Evolutionary conservation across 2,888 invertebrate genomes (phyloP).

Genomic region (Nomada flava): DNA sequence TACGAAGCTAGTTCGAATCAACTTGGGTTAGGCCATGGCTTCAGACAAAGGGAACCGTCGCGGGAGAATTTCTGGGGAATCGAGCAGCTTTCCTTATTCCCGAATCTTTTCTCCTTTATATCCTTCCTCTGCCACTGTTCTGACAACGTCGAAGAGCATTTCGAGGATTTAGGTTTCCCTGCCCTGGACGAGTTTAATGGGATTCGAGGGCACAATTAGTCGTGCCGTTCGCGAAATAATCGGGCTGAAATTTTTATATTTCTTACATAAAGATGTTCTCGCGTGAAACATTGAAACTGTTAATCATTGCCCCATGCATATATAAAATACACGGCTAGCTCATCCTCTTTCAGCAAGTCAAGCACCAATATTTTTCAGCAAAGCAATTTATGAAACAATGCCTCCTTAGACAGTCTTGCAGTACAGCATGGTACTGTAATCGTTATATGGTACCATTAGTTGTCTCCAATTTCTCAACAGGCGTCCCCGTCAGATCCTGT

Average conservation of each 20-base stretch:
- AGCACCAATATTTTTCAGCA: too few relatives aligned
- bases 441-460: too few relatives aligned
- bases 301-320: too few relatives aligned
- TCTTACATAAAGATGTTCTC: too few relatives aligned
- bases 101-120: slow-evolving; percentile 25
- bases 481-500: not conserved
- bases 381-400: too few relatives aligned
- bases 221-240: not conserved
- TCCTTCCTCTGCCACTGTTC: not conserved
- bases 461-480: not conserved
- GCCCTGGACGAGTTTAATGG: slow-evolving; percentile 14
- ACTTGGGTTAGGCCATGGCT: slow-evolving; percentile 53
- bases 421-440: too few relatives aligned
- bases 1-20: slow-evolving; percentile 50
- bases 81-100: slow-evolving; percentile 20
- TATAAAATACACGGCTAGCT: too few relatives aligned
- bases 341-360: too few relatives aligned
- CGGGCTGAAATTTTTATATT: not conserved
- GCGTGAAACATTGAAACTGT: too few relatives aligned
- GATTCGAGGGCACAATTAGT: slow-evolving; percentile 9
- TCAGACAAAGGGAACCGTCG: slow-evolving; percentile 59
- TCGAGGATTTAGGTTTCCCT: slow-evolving; percentile 27
- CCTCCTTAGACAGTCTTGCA: too few relatives aligned
- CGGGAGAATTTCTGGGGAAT: slow-evolving; percentile 43
- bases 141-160: slow-evolving; percentile 14